Conservation (phyloP, 2,113 vertebrate genomes). For the Oncorhynchus nerka region DNA sequence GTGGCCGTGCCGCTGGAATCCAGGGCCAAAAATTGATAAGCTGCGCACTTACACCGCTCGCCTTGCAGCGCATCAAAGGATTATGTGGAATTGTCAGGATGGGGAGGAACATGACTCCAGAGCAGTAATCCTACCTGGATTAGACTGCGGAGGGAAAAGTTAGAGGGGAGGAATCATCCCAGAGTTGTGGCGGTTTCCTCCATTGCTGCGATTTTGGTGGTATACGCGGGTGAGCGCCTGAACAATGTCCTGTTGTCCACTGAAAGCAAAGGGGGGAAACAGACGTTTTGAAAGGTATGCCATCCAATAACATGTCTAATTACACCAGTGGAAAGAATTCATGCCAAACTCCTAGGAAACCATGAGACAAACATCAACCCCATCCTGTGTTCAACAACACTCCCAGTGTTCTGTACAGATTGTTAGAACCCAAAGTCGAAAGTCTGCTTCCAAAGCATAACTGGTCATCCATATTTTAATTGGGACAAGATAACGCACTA, state of each 20-base stretch:
- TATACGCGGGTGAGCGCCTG: background rate
- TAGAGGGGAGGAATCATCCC: background rate
- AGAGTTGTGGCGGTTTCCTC: background rate
- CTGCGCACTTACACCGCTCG: slow-evolving; percentile 7
- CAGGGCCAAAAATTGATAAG: slow-evolving; percentile 2
- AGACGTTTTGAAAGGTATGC: slow-evolving; percentile 31
- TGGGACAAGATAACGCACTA: background rate
- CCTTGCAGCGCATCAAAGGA: slow-evolving; percentile 15
- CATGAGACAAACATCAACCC: slow-evolving; percentile 3
- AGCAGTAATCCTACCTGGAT: slow-evolving; percentile 30
- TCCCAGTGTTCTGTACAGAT: background rate
- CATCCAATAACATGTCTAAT: slow-evolving; percentile 27
- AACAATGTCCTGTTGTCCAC: slow-evolving; percentile 7
- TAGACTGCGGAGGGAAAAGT: background rate
- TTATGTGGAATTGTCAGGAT: slow-evolving; percentile 13
- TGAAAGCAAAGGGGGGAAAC: slow-evolving; percentile 24
- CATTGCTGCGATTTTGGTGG: background rate
- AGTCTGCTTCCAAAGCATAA: background rate
- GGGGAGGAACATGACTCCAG: background rate
- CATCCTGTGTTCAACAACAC: background rate
- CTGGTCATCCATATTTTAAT: background rate
- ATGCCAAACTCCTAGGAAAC: slow-evolving; percentile 8
- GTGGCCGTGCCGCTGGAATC: background rate
- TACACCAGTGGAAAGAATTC: slow-evolving; percentile 23
- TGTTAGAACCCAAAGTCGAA: background rate